Evolutionary conservation across 2,113 vertebrate species (phyloP).

Genomic region (human): DNA sequence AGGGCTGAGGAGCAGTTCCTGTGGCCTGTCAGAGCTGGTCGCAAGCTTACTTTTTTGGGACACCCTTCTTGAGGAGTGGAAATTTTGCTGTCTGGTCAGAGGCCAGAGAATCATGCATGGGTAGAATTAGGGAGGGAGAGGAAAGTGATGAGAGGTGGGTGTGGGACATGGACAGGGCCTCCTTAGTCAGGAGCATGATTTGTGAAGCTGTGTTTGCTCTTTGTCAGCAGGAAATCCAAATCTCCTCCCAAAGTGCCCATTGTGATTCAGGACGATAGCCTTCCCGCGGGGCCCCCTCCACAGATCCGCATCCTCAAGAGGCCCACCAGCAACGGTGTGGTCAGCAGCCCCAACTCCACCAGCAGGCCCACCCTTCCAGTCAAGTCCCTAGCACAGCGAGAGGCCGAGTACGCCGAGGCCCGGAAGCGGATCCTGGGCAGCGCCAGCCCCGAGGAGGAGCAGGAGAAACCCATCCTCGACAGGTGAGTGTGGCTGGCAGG

Average conservation of each 20-base stretch:
- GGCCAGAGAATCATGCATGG: conserved; percentile 1
- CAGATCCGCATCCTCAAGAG: conserved; percentile 98
- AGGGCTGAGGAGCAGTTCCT: background rate
- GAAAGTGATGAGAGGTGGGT: background rate
- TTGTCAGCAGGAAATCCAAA: conserved; percentile 89
- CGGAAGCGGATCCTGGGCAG: conserved; percentile 96
- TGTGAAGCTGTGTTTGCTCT: conserved; percentile 57
- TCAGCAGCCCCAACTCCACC: conserved; percentile 86
- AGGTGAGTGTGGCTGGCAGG: conserved; percentile 84
- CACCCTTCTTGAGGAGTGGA: background rate
- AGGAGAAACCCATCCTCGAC: conserved; percentile 94
- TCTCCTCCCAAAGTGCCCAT: conserved; percentile 92
- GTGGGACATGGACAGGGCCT: background rate
- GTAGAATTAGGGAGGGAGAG: background rate
- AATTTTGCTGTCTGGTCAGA: conserved; percentile 33
- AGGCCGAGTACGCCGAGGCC: conserved; percentile 97
- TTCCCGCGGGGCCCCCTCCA: conserved; percentile 91
- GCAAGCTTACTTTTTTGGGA: conserved; percentile 30
- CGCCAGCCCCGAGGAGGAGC: conserved; percentile 93
- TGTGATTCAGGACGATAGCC: conserved; percentile 96
- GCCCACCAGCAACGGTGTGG: conserved; percentile 93
- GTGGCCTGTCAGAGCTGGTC: background rate
- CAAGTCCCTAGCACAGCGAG: conserved; percentile 95
- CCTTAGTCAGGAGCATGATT: background rate
- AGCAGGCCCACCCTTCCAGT: conserved; percentile 91